A percentile compares a stretch with the other conserved stretches of the same genome.
These are phyloP conservation scores for Rhingia rostrata DNA, from an alignment of 2,888 invertebrate species.

Conservation along the genomic window DNA sequence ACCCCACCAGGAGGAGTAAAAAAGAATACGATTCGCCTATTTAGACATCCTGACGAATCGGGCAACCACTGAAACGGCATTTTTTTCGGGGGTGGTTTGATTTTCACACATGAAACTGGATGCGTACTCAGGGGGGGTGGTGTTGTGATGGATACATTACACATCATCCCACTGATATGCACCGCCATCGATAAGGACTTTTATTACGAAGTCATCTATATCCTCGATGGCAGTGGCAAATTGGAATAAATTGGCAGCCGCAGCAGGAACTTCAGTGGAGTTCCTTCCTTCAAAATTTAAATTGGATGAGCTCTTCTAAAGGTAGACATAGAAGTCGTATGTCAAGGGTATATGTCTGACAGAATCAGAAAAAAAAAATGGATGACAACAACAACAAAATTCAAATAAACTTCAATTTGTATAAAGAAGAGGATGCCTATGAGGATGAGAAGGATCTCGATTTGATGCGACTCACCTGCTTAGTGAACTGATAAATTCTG, in stretches of 20 bases:
- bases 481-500: slow-evolving; percentile 48
- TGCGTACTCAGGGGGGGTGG: slow-evolving; percentile 3
- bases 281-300: slow-evolving; percentile 45
- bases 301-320: slow-evolving; percentile 40
- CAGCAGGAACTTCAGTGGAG: slow-evolving; percentile 28
- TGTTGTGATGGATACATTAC: not conserved
- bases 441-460: slow-evolving; percentile 5
- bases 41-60: slow-evolving; percentile 41
- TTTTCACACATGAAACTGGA: slow-evolving; percentile 28
- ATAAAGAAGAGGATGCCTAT: slow-evolving; percentile 20
- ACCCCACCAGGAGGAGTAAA: not conserved
- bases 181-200: slow-evolving; percentile 1
- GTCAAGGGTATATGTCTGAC: slow-evolving; percentile 37
- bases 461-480: slow-evolving; percentile 44
- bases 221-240: slow-evolving; percentile 9
- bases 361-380: not conserved
- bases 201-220: slow-evolving; percentile 4
- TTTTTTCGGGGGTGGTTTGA: slow-evolving; percentile 21
- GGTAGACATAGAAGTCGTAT: slow-evolving; percentile 31
- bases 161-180: slow-evolving; percentile 9
- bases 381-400: not conserved
- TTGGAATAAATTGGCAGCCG: slow-evolving; percentile 51
- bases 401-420: slow-evolving; percentile 28
- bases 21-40: not conserved
- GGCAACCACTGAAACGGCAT: not conserved